These are phyloP conservation scores for Euclidia mi DNA, from an alignment of 2,888 invertebrate species.

Conservation along the genomic window DNA sequence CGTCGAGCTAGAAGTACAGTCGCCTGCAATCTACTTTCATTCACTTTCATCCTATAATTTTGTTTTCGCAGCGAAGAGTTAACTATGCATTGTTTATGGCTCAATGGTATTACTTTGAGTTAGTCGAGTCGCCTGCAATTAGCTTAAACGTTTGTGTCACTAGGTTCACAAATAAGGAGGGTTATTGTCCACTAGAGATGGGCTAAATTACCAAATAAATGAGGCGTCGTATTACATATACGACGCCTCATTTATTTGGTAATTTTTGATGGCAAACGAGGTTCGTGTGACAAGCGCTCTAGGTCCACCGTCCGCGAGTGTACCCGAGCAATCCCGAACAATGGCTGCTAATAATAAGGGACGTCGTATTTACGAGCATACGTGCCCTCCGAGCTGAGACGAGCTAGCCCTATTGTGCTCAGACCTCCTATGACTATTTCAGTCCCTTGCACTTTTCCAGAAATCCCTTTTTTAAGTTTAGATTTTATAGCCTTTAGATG, in stretches of 20 bases:
- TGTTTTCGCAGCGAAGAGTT: constrained; percentile 19
- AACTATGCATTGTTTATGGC: constrained; percentile 18
- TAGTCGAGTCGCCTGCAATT: background rate
- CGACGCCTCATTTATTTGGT: too few species aligned
- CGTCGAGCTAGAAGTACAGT: constrained; percentile 77
- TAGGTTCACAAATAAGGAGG: constrained; percentile 11
- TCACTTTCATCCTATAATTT: constrained; percentile 31
- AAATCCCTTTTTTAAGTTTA: constrained; percentile 80
- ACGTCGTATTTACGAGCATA: constrained; percentile 88
- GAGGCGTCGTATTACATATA: constrained; percentile 35
- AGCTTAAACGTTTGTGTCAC: constrained; percentile 15
- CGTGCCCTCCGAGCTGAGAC: constrained; percentile 86
- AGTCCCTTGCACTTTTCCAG: constrained; percentile 83
- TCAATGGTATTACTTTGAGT: background rate
- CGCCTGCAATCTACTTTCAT: constrained; percentile 45
- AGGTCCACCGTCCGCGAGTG: constrained; percentile 67
- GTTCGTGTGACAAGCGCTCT: constrained; percentile 46
- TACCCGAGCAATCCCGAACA: constrained; percentile 83
- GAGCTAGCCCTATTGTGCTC: constrained; percentile 85
- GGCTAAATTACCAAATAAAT: constrained; percentile 41
- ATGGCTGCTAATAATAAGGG: constrained; percentile 88
- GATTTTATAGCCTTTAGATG: constrained; percentile 77
- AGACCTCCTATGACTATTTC: constrained; percentile 89
- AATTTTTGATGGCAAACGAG: constrained; percentile 47
- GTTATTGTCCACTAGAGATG: constrained; percentile 25